Base-by-base conservation (phyloP, 2,888 invertebrate genomes). In the Romanomermis culicivorax region DNA sequence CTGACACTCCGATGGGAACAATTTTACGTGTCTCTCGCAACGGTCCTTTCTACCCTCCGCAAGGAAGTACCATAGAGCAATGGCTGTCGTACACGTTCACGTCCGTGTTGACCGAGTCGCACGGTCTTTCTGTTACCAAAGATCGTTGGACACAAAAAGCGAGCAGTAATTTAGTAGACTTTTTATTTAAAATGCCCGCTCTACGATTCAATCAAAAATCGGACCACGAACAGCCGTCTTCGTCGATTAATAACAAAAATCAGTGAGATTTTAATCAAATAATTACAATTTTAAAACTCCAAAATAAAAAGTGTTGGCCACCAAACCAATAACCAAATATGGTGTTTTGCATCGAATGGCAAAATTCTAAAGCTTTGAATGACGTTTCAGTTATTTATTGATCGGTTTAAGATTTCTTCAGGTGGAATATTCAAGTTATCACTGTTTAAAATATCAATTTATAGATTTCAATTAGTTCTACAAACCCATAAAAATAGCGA, bases 61-160 rank as follows among this genome's bases (percentile, higher is more conserved):
- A 89, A 73, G 89, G 89, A 72, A 84, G 87, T 71, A 83, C 83
- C 42, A 77, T 91, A 43, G 81, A 83, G 65, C 91, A 93, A 72
- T 93, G 93, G 91, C 91, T 93, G 75, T 82, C 84, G 64, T 93
- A 93, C 71, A 86, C 91, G 0, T 91, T 93, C 73, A 83, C 86
- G 24, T 11, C 45, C 4, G 45, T 45, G 11, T 45, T 45, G 45
- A 23, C 17, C 23, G 45, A 45, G 23, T 45, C 45, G 11, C 23
- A 23, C 45, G 45, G 45, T n/a, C 23, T 45, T n/a, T 45, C 45
- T 23, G 45, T 45, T 7, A 23, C 45, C 17, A 23, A 11, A n/a
- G 7, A 11, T 11, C 7, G 4, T 7, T 45, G 45, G 45, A 45
- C 45, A 11, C 17, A n/a, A 23, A 45, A 45, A 23, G 7, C 45